These are phyloP conservation scores for Actinostola sp. DNA, from an alignment of 92 coral and sea anemone genomes.

Conservation along the genomic window DNA sequence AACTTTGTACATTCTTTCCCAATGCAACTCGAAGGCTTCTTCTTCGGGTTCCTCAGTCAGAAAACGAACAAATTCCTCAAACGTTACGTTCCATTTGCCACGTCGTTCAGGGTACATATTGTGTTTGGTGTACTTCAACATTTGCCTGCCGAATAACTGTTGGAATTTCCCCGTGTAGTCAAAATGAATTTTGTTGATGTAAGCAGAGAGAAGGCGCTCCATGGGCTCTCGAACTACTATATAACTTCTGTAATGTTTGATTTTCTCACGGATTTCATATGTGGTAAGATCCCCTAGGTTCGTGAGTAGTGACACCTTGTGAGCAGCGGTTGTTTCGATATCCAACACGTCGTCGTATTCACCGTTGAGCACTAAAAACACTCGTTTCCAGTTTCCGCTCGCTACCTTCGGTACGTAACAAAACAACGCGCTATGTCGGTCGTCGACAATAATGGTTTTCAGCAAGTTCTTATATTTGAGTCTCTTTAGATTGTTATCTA, in stretches of 20 bases:
- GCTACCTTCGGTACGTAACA: constrained; percentile 71
- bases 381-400: constrained; percentile 64
- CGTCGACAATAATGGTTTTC: constrained; percentile 36
- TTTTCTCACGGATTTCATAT: constrained; percentile 7
- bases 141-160: constrained; percentile 28
- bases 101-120: background rate
- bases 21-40: constrained; percentile 40
- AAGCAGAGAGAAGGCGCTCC: constrained; percentile 56
- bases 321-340: constrained; percentile 31
- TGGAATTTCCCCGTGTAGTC: constrained; percentile 37
- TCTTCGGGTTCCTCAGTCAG: constrained; percentile 16
- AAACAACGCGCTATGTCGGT: constrained; percentile 42
- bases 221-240: constrained; percentile 55
- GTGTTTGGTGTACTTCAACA: constrained; percentile 10
- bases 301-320: background rate
- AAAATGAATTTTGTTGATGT: constrained; percentile 43
- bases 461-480: background rate
- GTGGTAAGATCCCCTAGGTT: constrained; percentile 15
- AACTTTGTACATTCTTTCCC: constrained; percentile 39
- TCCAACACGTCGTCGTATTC: constrained; percentile 12
- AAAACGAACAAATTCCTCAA: constrained; percentile 54
- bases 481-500: background rate
- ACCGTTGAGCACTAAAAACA: constrained; percentile 41
- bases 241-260: constrained; percentile 24
- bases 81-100: constrained; percentile 16